Conservation (phyloP, 2,888 invertebrate genomes). For the Idaea biselata region DNA sequence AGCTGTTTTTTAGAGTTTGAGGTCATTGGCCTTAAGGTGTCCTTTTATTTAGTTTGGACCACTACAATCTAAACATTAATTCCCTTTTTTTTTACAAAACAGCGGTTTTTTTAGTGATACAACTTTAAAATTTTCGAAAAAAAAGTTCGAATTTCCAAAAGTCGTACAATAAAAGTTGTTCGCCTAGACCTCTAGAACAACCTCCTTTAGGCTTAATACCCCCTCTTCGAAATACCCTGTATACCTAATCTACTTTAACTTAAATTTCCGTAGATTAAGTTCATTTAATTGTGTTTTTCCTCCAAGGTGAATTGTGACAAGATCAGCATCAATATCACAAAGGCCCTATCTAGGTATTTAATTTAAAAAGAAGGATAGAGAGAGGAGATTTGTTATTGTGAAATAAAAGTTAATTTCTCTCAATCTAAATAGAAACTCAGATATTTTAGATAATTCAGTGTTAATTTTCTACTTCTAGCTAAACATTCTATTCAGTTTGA, state of each 20-base stretch:
- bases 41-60: no score
- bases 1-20: no score
- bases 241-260: background rate
- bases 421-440: background rate
- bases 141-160: no score
- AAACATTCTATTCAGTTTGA: conserved; percentile 3
- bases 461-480: background rate
- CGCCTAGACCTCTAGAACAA: no score
- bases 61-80: no score
- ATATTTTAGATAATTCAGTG: background rate
- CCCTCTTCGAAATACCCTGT: no score
- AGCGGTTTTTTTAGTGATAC: no score
- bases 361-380: background rate
- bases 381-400: background rate
- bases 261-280: background rate
- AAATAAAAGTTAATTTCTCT: background rate
- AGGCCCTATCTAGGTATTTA: background rate
- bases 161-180: no score
- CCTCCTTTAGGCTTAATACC: no score
- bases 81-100: no score
- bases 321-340: background rate
- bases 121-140: no score
- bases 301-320: background rate
- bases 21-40: no score
- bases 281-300: background rate